Conservation (phyloP, 92 coral and sea anemone species). For the Epizoanthus fatuus region DNA sequence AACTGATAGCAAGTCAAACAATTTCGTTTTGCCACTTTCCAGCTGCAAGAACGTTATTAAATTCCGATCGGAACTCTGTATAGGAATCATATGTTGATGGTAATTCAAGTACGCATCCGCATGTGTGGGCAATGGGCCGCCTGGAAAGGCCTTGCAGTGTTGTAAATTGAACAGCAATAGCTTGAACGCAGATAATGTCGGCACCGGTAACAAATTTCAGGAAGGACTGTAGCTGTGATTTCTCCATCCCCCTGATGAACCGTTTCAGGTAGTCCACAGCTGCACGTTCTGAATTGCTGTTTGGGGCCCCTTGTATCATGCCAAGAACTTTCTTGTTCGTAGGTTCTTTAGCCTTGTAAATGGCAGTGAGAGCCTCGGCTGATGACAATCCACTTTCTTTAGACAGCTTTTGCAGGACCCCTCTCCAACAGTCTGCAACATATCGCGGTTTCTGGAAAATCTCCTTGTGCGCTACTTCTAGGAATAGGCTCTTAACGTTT, state of each 20-base stretch:
- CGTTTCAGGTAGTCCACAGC: slow-evolving; percentile 28
- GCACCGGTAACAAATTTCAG: slow-evolving; percentile 66
- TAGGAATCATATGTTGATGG: slow-evolving; percentile 71
- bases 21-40: slow-evolving; percentile 68
- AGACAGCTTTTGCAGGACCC: slow-evolving; percentile 8
- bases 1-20: no score
- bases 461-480: slow-evolving; percentile 58
- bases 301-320: slow-evolving; percentile 14
- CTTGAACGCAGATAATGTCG: slow-evolving; percentile 49
- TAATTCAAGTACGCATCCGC: slow-evolving; percentile 65
- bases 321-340: slow-evolving; percentile 16
- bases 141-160: slow-evolving; percentile 63
- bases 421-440: slow-evolving; percentile 69
- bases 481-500: slow-evolving; percentile 14
- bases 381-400: neutral
- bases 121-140: slow-evolving; percentile 61
- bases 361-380: neutral
- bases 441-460: slow-evolving; percentile 65
- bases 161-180: slow-evolving; percentile 52
- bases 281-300: slow-evolving; percentile 31
- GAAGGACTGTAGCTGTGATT: slow-evolving; percentile 60
- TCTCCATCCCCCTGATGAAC: slow-evolving; percentile 29
- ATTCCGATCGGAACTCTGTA: slow-evolving; percentile 71
- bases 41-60: slow-evolving; percentile 53
- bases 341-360: slow-evolving; percentile 9